phyloP scores from a whole-genome alignment of 2,888 invertebrate species.

The Metopia argyrocephala region DNA sequence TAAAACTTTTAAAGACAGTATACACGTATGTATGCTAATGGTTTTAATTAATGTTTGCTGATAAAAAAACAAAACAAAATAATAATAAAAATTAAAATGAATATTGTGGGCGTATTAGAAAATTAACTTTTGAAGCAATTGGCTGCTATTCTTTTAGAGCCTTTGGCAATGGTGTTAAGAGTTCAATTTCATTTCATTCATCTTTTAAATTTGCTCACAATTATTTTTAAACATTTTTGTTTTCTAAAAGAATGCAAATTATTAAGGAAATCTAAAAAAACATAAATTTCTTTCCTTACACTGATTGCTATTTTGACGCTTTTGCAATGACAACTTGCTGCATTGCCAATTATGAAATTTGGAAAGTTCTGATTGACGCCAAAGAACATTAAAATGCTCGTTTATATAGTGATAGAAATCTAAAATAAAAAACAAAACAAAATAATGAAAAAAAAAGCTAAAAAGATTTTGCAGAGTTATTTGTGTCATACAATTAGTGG shows the following conservation, averaged over 20 bases:
- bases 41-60: no score
- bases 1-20: no score
- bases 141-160: no score
- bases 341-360: slow-evolving; percentile 56
- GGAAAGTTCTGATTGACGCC: slow-evolving; percentile 49
- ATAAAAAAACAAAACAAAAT: no score
- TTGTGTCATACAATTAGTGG: slow-evolving; percentile 58
- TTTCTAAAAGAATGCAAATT: slow-evolving; percentile 51
- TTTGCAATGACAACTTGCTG: slow-evolving; percentile 14
- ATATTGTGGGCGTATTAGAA: no score
- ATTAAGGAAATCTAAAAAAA: slow-evolving; percentile 35
- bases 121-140: no score
- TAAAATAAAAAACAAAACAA: not conserved
- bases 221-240: slow-evolving; percentile 32
- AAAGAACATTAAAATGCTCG: slow-evolving; percentile 7
- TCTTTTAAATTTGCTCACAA: slow-evolving; percentile 39
- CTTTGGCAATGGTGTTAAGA: slow-evolving; percentile 17
- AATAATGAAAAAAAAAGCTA: not conserved
- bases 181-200: no score
- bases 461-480: slow-evolving; percentile 52
- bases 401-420: slow-evolving; percentile 48
- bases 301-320: not conserved
- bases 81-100: no score
- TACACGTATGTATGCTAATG: no score
- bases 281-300: not conserved